phyloP scores from a whole-genome alignment of 2,113 vertebrate genomes.

The Aramus guarauna region DNA sequence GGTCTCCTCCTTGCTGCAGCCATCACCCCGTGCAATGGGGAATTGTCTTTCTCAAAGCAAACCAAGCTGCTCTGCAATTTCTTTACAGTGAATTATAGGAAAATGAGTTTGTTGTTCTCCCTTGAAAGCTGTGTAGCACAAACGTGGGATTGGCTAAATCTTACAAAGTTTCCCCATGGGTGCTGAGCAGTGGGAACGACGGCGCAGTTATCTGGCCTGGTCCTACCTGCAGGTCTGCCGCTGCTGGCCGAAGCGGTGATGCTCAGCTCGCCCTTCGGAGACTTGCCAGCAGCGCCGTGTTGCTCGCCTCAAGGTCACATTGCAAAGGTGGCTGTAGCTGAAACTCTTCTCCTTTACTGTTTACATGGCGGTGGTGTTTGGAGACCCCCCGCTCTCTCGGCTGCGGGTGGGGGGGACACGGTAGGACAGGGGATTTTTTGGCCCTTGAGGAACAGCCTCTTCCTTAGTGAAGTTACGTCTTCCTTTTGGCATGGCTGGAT shows the following conservation, averaged over 20 bases:
- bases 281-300: accelerated
- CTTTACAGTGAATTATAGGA: not conserved
- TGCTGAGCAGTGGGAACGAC: not conserved
- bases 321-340: not conserved
- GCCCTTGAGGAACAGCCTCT: not conserved
- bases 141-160: not conserved
- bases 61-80: not conserved
- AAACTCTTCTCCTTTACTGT: not conserved
- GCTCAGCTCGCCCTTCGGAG: accelerated
- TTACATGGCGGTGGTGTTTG: not conserved
- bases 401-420: not conserved
- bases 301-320: not conserved
- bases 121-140: not conserved
- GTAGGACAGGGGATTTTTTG: not conserved
- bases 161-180: accelerated
- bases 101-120: not conserved
- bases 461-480: not conserved
- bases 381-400: accelerated
- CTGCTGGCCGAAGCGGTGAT: accelerated
- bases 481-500: not conserved
- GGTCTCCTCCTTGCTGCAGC: not conserved
- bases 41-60: not conserved
- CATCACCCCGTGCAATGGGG: accelerated
- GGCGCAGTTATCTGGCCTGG: not conserved
- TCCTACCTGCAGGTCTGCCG: accelerated